These are phyloP conservation scores for Smittia aterrima DNA, from an alignment of 2,888 invertebrate species.

Conservation along the genomic window DNA sequence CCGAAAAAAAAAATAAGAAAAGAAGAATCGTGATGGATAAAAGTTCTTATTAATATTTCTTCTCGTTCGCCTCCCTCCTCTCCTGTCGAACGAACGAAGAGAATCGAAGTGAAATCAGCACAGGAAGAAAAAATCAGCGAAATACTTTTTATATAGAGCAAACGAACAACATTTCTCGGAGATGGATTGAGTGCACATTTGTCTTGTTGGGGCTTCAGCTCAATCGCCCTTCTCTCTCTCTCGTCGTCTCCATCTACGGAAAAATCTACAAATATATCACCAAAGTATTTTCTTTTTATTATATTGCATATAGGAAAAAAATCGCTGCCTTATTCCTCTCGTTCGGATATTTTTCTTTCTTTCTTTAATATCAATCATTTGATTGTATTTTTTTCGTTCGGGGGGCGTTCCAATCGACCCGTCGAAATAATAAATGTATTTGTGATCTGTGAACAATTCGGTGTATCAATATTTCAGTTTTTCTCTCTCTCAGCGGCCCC, in stretches of 20 bases:
- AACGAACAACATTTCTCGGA: not conserved
- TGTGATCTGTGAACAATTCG: slow-evolving; percentile 33
- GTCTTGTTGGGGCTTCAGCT: slow-evolving; percentile 1
- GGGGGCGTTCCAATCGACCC: slow-evolving; percentile 39
- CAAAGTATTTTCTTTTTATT: slow-evolving; percentile 25
- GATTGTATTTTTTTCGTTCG: slow-evolving; percentile 39
- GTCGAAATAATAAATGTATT: slow-evolving; percentile 41
- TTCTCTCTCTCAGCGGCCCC: slow-evolving; percentile 1
- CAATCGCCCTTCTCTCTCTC: not conserved
- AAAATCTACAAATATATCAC: slow-evolving; percentile 20
- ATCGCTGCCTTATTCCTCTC: slow-evolving; percentile 30
- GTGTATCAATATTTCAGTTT: slow-evolving; percentile 32
- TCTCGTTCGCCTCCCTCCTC: not conserved
- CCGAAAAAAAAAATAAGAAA: slow-evolving; percentile 14
- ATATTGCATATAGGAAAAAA: slow-evolving; percentile 40
- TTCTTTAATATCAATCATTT: slow-evolving; percentile 42
- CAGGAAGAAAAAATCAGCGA: not conserved
- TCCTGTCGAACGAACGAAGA: not conserved
- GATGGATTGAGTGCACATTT: slow-evolving; percentile 31
- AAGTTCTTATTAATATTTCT: slow-evolving; percentile 13
- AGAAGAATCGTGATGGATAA: slow-evolving; percentile 27
- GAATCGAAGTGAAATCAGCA: slow-evolving; percentile 24
- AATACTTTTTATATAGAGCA: not conserved
- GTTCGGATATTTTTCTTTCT: slow-evolving; percentile 37
- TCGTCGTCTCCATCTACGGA: slow-evolving; percentile 1